phyloP scores from a whole-genome alignment of 2,888 invertebrate species.

The Aethes cnicana region DNA sequence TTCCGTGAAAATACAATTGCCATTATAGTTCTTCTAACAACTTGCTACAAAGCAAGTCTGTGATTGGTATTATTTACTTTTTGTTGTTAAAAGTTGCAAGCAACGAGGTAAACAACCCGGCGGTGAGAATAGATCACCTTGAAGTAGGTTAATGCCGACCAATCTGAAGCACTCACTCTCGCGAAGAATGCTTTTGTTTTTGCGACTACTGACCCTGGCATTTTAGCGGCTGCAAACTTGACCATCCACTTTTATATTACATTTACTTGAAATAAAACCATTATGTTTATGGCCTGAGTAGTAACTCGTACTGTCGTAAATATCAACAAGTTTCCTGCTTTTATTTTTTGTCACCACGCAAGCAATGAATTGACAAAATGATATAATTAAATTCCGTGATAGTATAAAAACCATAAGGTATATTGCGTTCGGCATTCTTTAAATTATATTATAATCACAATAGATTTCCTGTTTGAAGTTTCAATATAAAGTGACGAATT shows the following conservation, averaged over 20 bases:
- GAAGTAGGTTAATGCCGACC: conserved; percentile 7
- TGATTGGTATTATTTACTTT: too few species aligned
- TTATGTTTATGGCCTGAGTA: conserved; percentile 21
- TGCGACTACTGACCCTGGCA: conserved; percentile 21
- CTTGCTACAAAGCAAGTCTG: too few species aligned
- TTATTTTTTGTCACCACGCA: conserved; percentile 3
- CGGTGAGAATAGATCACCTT: conserved; percentile 14
- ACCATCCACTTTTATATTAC: conserved; percentile 26
- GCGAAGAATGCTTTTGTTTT: conserved; percentile 23
- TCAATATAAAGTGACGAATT: too few species aligned
- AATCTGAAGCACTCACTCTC: conserved; percentile 22
- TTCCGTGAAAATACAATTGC: too few species aligned
- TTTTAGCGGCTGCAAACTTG: conserved; percentile 24
- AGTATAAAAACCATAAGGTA: not conserved
- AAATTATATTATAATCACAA: too few species aligned
- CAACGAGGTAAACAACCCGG: not conserved
- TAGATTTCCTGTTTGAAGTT: too few species aligned
- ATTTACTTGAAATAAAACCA: conserved; percentile 28
- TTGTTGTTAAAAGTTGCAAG: not conserved
- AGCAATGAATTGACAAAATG: not conserved
- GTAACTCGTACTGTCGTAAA: not conserved
- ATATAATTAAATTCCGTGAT: not conserved
- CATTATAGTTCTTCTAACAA: too few species aligned
- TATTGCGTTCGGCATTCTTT: too few species aligned
- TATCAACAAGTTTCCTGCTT: not conserved